Evolutionary conservation across 2,113 vertebrate species (phyloP).

Genomic region (Halichoerus grypus): DNA sequence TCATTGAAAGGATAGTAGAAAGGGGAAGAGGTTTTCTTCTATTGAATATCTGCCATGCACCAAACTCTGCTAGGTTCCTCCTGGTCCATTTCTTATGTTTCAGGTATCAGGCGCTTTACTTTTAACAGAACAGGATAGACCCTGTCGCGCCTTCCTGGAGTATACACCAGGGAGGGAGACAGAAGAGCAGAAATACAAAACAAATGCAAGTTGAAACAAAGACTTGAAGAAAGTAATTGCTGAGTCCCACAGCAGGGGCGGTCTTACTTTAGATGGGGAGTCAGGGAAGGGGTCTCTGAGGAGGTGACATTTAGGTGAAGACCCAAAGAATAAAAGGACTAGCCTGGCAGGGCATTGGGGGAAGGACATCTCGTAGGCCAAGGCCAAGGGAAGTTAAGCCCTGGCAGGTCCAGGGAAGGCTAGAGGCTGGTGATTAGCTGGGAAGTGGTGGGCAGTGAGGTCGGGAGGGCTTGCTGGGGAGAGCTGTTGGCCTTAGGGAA

Average conservation of each 20-base stretch:
- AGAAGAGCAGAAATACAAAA: not conserved
- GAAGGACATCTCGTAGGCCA: not conserved
- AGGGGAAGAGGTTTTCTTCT: not conserved
- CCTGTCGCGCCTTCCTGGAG: not conserved
- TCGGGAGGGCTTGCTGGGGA: not conserved
- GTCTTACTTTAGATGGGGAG: not conserved
- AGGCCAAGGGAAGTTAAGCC: not conserved
- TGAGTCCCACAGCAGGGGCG: not conserved
- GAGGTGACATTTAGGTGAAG: not conserved
- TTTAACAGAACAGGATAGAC: not conserved
- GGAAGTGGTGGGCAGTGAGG: not conserved
- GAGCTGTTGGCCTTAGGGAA: not conserved
- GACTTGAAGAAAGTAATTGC: not conserved
- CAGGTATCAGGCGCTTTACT: not conserved
- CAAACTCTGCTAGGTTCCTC: not conserved
- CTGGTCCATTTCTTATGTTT: not conserved
- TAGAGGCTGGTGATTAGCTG: not conserved
- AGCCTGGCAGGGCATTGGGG: not conserved
- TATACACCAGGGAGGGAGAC: not conserved
- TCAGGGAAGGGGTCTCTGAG: not conserved
- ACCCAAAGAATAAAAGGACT: not conserved
- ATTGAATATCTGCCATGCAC: not conserved
- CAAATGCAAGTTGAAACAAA: not conserved
- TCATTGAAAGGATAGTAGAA: not conserved
- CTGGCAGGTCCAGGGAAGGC: not conserved